Evolutionary conservation across 2,113 vertebrate species (phyloP), one percentile per base, ranked within the genome.

Genomic region (Psettodes erumei): DNA sequence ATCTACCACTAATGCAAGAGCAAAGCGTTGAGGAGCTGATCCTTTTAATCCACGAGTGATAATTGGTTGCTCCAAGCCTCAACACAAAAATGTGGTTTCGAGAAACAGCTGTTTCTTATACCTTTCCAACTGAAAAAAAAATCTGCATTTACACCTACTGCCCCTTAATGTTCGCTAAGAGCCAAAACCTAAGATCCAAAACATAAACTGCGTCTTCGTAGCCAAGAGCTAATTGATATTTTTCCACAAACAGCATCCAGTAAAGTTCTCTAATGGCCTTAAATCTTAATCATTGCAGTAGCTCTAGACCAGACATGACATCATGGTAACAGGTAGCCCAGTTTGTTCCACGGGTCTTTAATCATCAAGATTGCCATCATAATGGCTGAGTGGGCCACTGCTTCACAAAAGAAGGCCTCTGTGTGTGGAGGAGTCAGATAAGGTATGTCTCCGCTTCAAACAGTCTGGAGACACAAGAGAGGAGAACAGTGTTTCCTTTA

Each of bases 291-390:
- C 85, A 88, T 43, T 73, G 86, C 74, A 60, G 73, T 72, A 69
- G 70, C 79, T 82, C 71, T 76, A 56, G 87, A 88, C 90, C 18
- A 92, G 92, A 93, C 92, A 84, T 92, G 91, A 94, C 92, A 89
- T 94, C 93, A 92, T 91, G 77, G 89, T 88, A 84, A 87, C 90
- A 92, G 91, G 92, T 92, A 92, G 77, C 79, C 84, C 72, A 77
- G 82, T 84, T 88, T 77, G 79, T 79, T 92, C 89, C 87, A 86
- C 59, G 71, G 85, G 74, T 85, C 85, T 91, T 87, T 89, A 86
- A 88, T 88, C 87, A 86, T 83, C 53, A 48, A 87, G 85, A 89
- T 88, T 91, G 88, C 87, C 86, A 89, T 90, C 86, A 86, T 89
- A 92, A 88, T 87, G 83, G 79, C 74, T 80, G 71, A 81, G 79